Evolutionary conservation across 1,140 invertebrate species (phyloP), one percentile per base, ranked within the genome.

Genomic region (Grapholita molesta): DNA sequence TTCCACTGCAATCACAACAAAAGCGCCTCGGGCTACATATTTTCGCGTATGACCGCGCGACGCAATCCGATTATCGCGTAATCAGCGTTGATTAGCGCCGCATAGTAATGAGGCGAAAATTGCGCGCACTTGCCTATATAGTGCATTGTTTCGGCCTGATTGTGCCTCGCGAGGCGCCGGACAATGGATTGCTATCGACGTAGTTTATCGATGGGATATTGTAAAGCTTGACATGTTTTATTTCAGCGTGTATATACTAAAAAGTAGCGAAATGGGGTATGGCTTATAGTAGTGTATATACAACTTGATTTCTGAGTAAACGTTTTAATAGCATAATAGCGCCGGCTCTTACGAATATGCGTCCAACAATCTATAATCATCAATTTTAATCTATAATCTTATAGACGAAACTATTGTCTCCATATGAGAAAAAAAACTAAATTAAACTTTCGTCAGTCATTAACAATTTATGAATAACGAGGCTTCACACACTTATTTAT

Each of bases 61-160:
- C 53, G 55, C 70, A 84, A 87, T 83, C 76, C 23, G 70, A 82
- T 85, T 87, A 87, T 38, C 18, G 52, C 76, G 82, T 87, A 87
- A 87, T 87, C 83, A 87, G 73, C 75, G 77, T 68, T 80, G 85
- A 87, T 87, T 85, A 85, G 80, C 79, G 77, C 72, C 77, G 71
- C 72, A 77, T 74, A 71, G 74, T 80, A 82, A 87, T 82, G 74
- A 77, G 42, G 72, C n/a, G 35, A 25, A 48, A 32, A 61, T 61
- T 30, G 64, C 64, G 55, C 25, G 64, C 25, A 32, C 30, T 28
- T 61, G 7, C 2, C 25, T 48, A 7, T 48, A 7, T 28, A 28
- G 42, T 30, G 55, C 55, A 61, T 61, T 61, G 55, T 61, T 61
- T 61, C 28, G 24, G 24, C 25, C 25, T 24, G 25, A 61, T 61